Base-by-base conservation (phyloP, 2,797 vertebrate genomes). In the Diglossa cyanea region DNA sequence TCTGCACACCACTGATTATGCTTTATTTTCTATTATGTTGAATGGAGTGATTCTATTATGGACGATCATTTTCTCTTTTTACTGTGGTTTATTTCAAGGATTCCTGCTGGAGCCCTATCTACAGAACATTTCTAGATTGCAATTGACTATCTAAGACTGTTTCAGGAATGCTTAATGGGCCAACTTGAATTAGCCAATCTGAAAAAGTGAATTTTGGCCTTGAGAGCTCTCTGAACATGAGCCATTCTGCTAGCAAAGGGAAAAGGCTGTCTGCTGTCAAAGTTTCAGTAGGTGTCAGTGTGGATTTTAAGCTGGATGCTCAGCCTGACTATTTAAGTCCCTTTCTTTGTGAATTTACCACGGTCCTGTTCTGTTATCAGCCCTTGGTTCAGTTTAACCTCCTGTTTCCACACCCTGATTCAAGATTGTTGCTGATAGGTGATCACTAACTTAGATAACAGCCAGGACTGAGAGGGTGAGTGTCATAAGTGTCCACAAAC, bases 11-110 rank as follows among this genome's bases (percentile, higher is more conserved):
- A 44, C 77, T 89, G 68, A 86, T 92, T 93, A 80, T 75, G 76
- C 94, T 95, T 95, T 96, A 94, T 96, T 97, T 96, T 91, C 96
- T 91, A 79, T 94, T 88, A 89, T 17, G 50, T 48, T 67, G 84
- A 88, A 89, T 54, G 60, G 83, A 93, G 71, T 21, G 57, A 89
- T 80, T 93, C 68, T 92, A 85, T 97, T 91, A 88, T 25, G 70
- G 86, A 86, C 21, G n/a, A 77, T 95, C 90, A 85, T 93, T 87
- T 95, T 93, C 81, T 81, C 48, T 72, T 92, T 95, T 90, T 82
- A 53, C 90, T 87, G 55, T 1, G 0, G 70, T 92, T 95, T 91
- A 82, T 86, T 95, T 95, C 83, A 95, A 73, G 37, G n/a, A 84
- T 85, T 71, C 83, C 83, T 94, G 71, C 71, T 75, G 79, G 79